Evolutionary conservation across 2,113 vertebrate species (phyloP).

Genomic region (Athene noctua): DNA sequence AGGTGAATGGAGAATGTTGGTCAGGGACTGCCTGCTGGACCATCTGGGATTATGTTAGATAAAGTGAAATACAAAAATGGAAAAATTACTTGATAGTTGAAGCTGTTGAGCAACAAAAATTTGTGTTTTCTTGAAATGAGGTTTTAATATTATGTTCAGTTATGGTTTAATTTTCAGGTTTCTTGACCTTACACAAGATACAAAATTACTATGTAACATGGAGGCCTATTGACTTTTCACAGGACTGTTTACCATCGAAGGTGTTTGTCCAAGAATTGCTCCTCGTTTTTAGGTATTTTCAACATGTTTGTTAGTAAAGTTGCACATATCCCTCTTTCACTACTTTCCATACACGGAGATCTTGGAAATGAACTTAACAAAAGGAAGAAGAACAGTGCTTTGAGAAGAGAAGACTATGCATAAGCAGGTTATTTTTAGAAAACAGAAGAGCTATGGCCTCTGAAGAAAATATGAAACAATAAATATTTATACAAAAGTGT

Average conservation of each 20-base stretch:
- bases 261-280: not conserved
- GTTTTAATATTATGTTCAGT: not conserved
- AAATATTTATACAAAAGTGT: not conserved
- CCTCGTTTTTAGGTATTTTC: not conserved
- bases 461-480: not conserved
- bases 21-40: not conserved
- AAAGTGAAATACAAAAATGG: not conserved
- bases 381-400: not conserved
- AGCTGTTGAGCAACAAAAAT: not conserved
- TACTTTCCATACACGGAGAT: not conserved
- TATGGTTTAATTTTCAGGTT: not conserved
- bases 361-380: not conserved
- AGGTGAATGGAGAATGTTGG: not conserved
- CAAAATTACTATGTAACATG: not conserved
- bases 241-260: not conserved
- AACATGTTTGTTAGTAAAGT: not conserved
- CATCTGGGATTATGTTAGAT: not conserved
- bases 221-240: not conserved
- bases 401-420: not conserved
- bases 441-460: not conserved
- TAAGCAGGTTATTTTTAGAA: slow-evolving; percentile 27
- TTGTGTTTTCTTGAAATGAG: not conserved
- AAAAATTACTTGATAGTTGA: not conserved
- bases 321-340: not conserved
- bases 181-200: not conserved